phyloP scores from a whole-genome alignment of 2,888 invertebrate genomes.

The Perdita meconis region DNA sequence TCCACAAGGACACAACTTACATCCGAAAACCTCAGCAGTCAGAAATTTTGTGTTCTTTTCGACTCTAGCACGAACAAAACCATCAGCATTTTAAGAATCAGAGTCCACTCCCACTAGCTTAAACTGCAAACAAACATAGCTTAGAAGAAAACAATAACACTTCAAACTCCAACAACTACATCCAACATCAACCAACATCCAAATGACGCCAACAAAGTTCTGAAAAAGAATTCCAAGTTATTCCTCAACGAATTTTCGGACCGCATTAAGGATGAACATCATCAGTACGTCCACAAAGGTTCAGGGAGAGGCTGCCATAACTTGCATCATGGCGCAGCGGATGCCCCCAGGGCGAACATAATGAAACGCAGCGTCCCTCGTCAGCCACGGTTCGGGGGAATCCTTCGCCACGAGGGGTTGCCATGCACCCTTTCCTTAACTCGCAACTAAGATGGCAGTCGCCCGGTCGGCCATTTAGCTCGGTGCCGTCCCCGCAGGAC shows the following conservation, averaged over 20 bases:
- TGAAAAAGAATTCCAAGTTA: no score
- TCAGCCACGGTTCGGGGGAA: slow-evolving; percentile 21
- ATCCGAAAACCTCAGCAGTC: no score
- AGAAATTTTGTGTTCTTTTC: no score
- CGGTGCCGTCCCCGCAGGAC: slow-evolving; percentile 47
- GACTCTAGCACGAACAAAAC: no score
- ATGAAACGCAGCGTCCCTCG: slow-evolving; percentile 55
- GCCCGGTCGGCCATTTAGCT: slow-evolving; percentile 71
- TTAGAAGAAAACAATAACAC: no score
- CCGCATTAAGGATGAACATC: background rate
- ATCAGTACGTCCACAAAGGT: background rate
- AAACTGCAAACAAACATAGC: no score
- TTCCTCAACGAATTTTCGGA: background rate
- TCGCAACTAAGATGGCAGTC: slow-evolving; percentile 83
- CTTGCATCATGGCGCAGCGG: slow-evolving; percentile 51
- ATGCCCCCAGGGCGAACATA: slow-evolving; percentile 63
- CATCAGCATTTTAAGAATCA: no score
- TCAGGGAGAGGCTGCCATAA: slow-evolving; percentile 7
- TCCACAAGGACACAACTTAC: no score
- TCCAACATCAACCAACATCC: no score
- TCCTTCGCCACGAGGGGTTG: slow-evolving; percentile 67
- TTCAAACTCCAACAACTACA: no score
- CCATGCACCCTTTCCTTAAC: slow-evolving; percentile 81
- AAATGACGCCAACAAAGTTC: no score
- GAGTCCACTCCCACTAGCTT: no score